Base-by-base conservation (phyloP, 2,797 vertebrate genomes). In the Harpagifer antarcticus region DNA sequence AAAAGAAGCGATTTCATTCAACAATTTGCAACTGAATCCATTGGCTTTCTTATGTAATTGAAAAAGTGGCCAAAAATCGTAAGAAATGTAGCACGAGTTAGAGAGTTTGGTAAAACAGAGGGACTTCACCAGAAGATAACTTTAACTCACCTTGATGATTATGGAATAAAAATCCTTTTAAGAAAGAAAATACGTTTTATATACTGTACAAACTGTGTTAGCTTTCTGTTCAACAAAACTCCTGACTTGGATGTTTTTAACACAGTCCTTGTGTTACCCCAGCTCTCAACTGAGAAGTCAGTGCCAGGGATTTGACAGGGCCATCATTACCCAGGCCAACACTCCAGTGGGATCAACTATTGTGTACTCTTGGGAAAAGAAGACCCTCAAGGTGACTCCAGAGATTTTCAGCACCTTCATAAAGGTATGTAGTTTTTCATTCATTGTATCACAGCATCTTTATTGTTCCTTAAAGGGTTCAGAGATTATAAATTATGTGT, bases 291-390 rank as follows among this genome's bases (percentile, higher is more conserved):
- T 99, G 76, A 87, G 68, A 54, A 92, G 85, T 14, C 96, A 89
- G 70, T 98, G 97, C 81, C 89, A 95, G 65, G 97, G 96, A 10
- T 65, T 93, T 68, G 91, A 96, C 43, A 96, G 95, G 76, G 96
- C 96, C 72, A 92, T 98, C 75, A 88, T 96, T 81, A 96, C 97
- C 53, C 96, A 97, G 91, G 90, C 82, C 68, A 99, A 98, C 89
- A 96, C 95, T 60, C 96, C 95, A 0, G 37, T 97, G 68, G 96
- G 97, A 72, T 93, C 94, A 19, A 96, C 94, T 76, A 83, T 98
- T 62, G 88, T 82, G 82, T 97, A 96, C 0, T 97, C 98, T 60
- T 96, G 95, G 61, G 96, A 98, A 61, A 23, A 23, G 83, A 96
- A 89, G 60, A 83, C 67, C 48, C 86, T 96, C 56, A 79, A 91